Evolutionary conservation across 2,797 vertebrate species (phyloP), one percentile per base, ranked within the genome.

Genomic region (Channallabes apus): DNA sequence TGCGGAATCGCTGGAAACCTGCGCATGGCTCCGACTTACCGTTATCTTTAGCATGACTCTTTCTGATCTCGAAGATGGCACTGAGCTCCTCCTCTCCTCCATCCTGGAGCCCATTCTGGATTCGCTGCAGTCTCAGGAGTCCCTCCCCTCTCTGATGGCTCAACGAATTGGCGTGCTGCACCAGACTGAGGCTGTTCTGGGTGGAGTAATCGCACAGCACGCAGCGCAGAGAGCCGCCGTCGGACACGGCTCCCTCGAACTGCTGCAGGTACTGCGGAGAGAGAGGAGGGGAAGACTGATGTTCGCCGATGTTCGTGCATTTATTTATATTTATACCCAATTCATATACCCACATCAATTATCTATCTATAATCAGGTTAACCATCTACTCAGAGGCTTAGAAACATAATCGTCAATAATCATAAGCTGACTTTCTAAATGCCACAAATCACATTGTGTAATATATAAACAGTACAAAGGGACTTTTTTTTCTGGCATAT

Each of bases 161-260:
- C 91, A 96, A 95, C 87, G 97, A 98, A 92, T 98, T 97, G 91
- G 97, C 97, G 61, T 99, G 98, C 95, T 99, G 98, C 87, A 99
- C 95, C 38, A 99, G 96, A 94, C 98, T 97, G 86, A 99, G 95
- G 93, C 98, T 98, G 93, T 97, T 97, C 92, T 96, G 97, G 92
- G 97, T 99, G 91, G 98, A 98, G 94, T 98, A 98, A 95, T 94
- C 97, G 91, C 98, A 99, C 91, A 99, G 95, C 80, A 96, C 95
- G 68, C 98, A 99, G 93, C 98, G 97, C 90, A 96, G 96, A 95
- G 96, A 98, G 89, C 95, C 95, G 87, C 97, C 97, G 24, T 96
- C 96, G 88, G 98, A 96, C 61, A 97, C 93, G 32, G 96, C 95
- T 0, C 95, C 96, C 90, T 98, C 97, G 0, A 97, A 97, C 93